These are phyloP conservation scores for Pandemis cinnamomeana DNA, from an alignment of 2,888 invertebrate genomes.

Conservation along the genomic window DNA sequence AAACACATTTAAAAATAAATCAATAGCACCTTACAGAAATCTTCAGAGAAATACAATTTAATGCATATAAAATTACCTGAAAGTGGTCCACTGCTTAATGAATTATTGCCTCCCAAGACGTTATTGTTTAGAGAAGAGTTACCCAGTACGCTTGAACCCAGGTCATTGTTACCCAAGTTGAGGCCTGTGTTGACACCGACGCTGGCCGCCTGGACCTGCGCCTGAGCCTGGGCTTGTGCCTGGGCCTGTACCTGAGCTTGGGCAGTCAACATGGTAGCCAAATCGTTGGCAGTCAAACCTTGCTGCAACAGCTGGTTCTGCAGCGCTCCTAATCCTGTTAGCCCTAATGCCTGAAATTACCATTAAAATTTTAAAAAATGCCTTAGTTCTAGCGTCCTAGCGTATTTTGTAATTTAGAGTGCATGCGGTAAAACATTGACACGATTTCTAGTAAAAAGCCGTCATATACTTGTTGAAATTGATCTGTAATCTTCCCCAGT, in stretches of 20 bases:
- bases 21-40: background rate
- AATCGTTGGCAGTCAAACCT: constrained; percentile 76
- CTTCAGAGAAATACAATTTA: background rate
- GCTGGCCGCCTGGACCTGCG: constrained; percentile 51
- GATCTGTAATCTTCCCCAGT: no score
- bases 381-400: background rate
- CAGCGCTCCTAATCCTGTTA: constrained; percentile 76
- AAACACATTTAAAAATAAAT: background rate
- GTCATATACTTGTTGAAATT: no score
- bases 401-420: no score
- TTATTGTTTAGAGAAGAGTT: constrained; percentile 56
- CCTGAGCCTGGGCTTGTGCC: constrained; percentile 55
- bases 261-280: constrained; percentile 72
- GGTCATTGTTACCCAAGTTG: constrained; percentile 60
- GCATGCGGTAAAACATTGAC: no score
- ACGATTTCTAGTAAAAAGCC: no score
- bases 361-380: no score
- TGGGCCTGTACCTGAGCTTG: constrained; percentile 53
- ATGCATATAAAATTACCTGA: constrained; percentile 60
- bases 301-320: constrained; percentile 81
- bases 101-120: constrained; percentile 62
- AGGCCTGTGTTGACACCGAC: constrained; percentile 61
- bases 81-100: constrained; percentile 69
- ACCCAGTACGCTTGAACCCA: constrained; percentile 56
- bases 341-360: constrained; percentile 71